phyloP scores from a whole-genome alignment of 2,888 invertebrate species.

The Drosophila barbarae region DNA sequence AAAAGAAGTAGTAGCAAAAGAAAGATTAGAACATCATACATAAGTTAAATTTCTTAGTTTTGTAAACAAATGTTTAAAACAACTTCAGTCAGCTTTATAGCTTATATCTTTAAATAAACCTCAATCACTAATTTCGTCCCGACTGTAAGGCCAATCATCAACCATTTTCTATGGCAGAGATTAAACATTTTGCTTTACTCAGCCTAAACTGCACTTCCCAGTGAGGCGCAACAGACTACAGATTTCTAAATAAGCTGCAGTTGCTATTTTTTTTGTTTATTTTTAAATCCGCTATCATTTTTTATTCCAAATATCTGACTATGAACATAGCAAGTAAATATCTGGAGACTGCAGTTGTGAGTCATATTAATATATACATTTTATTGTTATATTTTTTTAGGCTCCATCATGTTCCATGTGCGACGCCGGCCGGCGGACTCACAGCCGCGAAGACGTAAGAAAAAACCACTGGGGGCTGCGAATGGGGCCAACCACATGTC shows the following conservation, averaged over 20 bases:
- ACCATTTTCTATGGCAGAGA: conserved; percentile 17
- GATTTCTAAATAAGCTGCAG: conserved; percentile 25
- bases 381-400: conserved; percentile 79
- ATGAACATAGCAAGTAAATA: conserved; percentile 46
- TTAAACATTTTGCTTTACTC: conserved; percentile 24
- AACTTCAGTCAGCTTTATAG: no score
- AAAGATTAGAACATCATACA: no score
- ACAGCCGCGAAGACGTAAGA: conserved; percentile 93
- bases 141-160: conserved; percentile 42
- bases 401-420: conserved; percentile 98
- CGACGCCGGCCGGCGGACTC: conserved; percentile 94
- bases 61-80: no score
- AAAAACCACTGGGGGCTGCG: conserved; percentile 83
- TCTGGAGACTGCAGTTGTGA: no score
- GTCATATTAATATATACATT: background rate
- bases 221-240: conserved; percentile 41
- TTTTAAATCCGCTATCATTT: background rate
- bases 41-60: no score
- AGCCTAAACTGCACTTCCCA: conserved; percentile 45
- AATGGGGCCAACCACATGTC: conserved; percentile 82
- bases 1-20: no score
- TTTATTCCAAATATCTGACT: background rate
- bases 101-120: background rate
- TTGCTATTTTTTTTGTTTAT: conserved; percentile 1
- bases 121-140: conserved; percentile 11